Conservation (phyloP, 2,888 invertebrate genomes). For the Philereme vetulata region DNA sequence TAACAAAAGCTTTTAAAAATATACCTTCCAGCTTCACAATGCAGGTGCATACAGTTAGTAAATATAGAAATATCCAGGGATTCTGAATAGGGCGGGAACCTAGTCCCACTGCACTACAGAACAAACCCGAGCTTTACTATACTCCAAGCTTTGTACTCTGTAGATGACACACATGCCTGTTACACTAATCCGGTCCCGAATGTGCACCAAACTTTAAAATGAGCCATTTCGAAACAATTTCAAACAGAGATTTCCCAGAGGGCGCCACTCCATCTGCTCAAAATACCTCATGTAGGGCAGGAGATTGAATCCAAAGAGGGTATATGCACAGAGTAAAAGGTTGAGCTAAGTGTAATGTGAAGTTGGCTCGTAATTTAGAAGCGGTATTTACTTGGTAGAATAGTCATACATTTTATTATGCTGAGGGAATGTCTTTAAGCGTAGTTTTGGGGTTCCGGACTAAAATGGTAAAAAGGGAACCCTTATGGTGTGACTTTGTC, state of each 20-base stretch:
- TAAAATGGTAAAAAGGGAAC: too few species aligned
- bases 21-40: too few species aligned
- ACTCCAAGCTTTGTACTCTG: background rate
- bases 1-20: too few species aligned
- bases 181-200: slow-evolving; percentile 42
- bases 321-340: slow-evolving; percentile 26
- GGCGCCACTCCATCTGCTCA: slow-evolving; percentile 41
- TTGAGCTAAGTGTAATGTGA: background rate
- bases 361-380: too few species aligned
- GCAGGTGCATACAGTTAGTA: too few species aligned
- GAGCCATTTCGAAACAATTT: slow-evolving; percentile 77
- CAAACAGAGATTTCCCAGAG: slow-evolving; percentile 72
- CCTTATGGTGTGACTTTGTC: too few species aligned
- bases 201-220: slow-evolving; percentile 62
- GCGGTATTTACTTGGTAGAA: too few species aligned
- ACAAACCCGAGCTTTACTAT: background rate
- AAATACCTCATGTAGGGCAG: slow-evolving; percentile 47
- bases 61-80: background rate
- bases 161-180: slow-evolving; percentile 24
- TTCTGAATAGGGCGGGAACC: background rate
- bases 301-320: slow-evolving; percentile 45
- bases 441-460: too few species aligned
- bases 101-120: slow-evolving; percentile 10
- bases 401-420: too few species aligned
- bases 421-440: too few species aligned